Base-by-base conservation (phyloP, 2,113 vertebrate species). In the Neotragus moschatus region DNA sequence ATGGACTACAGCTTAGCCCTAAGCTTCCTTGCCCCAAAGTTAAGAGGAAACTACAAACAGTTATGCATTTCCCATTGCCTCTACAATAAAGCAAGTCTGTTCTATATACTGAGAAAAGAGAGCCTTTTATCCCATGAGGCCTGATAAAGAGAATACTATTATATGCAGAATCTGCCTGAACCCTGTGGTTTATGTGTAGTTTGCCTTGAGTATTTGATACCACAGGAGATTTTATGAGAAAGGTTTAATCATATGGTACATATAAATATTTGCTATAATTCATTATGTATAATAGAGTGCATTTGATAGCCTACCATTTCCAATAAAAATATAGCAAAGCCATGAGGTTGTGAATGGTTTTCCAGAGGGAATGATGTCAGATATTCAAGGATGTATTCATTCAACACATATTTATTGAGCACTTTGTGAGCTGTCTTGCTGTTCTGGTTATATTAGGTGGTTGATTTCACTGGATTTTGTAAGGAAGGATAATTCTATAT, bases 191-290 rank as follows among this genome's bases (percentile, higher is more conserved):
- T 86, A 75, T 60, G n/a, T 91, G 80, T 90, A 70, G 63, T 85
- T 94, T 91, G 36, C 92, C 85, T 94, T 94, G 93, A 49, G 70
- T 84, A 97, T 82, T 81, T 90, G 61, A 96, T 93, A 95, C 45
- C 56, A 56, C 2, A 13, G 58, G 47, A 66, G 9, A 45, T 45
- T 94, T 79, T 81, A 81, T 2, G 4, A 92, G 23, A 93, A 84
- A 79, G 13, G 23, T 86, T 97, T 92, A 92, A 95, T 93, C 43
- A 47, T 85, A 61, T 79, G 36, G 51, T 58, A 84, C 49, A 84
- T 94, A n/a, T 94, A 90, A 70, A 80, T 93, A 88, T 95, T 70
- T 94, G 63, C 88, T 93, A 30, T 84, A 90, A 94, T 93, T 88
- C 10, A 51, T 96, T 96, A 73, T 25, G 56, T 86, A 88, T 90